Conservation (phyloP, 2,888 invertebrate genomes). For the Himalopsyche anomala region DNA sequence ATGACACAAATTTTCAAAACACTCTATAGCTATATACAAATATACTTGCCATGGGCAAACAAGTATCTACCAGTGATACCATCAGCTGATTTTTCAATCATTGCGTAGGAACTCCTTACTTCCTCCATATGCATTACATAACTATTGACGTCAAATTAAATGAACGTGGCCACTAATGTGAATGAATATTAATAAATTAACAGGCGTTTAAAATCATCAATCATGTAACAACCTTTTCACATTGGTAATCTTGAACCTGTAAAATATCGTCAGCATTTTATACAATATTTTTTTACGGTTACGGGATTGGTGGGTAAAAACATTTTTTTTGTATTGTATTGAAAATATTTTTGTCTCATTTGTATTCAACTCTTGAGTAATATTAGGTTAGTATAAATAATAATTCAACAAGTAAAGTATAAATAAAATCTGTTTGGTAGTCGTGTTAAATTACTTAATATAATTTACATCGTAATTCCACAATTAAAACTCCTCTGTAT, state of each 20-base stretch:
- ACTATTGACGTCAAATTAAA: slow-evolving; percentile 28
- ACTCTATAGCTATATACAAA: not conserved
- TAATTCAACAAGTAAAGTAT: no score
- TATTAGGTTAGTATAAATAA: no score
- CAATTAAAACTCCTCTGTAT: no score
- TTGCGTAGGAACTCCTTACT: not conserved
- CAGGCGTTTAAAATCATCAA: not conserved
- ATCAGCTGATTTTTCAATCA: slow-evolving; percentile 27
- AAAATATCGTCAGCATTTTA: no score
- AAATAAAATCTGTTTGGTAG: no score
- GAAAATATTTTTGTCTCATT: no score
- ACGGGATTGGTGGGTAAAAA: no score
- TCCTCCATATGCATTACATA: slow-evolving; percentile 23
- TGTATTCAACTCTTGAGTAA: no score
- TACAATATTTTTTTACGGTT: no score
- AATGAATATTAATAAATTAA: slow-evolving; percentile 7
- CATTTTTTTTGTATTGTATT: no score
- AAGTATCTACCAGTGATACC: not conserved
- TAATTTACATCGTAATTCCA: no score
- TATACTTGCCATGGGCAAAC: not conserved
- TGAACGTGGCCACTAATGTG: slow-evolving; percentile 4
- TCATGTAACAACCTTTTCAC: not conserved
- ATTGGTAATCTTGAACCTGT: not conserved
- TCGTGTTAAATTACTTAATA: no score
- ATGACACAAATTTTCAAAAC: not conserved